Conservation (phyloP, 2,888 invertebrate species). For the Leptothorax acervorum region DNA sequence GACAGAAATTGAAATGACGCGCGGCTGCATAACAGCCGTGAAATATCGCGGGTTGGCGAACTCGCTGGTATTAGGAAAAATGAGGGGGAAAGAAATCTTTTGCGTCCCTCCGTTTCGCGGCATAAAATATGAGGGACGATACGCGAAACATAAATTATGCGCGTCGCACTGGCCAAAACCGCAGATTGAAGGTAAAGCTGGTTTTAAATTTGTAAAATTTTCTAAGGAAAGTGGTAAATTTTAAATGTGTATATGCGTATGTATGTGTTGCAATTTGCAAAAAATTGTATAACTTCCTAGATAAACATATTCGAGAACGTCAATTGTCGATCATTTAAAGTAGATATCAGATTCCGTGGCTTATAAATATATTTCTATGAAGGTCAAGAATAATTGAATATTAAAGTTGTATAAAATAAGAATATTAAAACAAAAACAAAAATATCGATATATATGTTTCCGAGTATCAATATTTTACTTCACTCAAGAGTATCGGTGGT, state of each 20-base stretch:
- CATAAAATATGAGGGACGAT: conserved; percentile 51
- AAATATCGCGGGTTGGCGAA: conserved; percentile 48
- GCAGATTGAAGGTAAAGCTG: background rate
- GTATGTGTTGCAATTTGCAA: background rate
- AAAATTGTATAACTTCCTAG: background rate
- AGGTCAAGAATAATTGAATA: background rate
- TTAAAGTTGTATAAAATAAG: background rate
- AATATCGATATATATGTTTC: conserved; percentile 32
- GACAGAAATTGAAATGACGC: conserved; percentile 60
- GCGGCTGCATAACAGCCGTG: conserved; percentile 40
- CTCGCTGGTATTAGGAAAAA: conserved; percentile 14
- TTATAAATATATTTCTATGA: background rate
- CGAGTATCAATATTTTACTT: conserved; percentile 38
- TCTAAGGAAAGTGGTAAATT: background rate
- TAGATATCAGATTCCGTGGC: background rate
- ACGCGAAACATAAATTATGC: conserved; percentile 30
- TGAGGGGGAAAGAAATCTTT: conserved; percentile 34
- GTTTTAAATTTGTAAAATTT: conserved; percentile 9
- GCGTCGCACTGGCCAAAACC: background rate
- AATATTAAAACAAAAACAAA: conserved; percentile 20
- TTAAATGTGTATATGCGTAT: background rate
- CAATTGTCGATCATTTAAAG: background rate
- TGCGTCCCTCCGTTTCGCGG: background rate
- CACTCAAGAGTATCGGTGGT: background rate
- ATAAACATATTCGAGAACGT: background rate